These are phyloP conservation scores for Piezodorus guildinii DNA, from an alignment of 1,140 invertebrate species.

Conservation along the genomic window DNA sequence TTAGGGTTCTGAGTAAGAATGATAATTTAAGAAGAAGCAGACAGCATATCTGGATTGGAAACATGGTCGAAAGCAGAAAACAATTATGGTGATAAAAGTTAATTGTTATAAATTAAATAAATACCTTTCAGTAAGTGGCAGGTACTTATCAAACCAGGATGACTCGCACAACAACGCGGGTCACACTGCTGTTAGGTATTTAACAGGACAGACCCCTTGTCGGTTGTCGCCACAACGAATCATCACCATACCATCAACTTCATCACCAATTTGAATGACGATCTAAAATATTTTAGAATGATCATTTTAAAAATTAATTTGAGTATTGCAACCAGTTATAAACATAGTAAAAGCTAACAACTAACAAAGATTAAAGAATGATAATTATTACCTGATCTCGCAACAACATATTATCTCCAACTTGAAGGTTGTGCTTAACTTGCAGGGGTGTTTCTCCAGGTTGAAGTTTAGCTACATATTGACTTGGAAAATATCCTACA, in stretches of 20 bases:
- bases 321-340: no score
- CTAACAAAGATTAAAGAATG: not conserved
- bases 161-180: conserved; percentile 31
- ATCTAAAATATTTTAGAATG: conserved; percentile 35
- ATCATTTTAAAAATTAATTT: no score
- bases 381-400: conserved; percentile 49
- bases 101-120: no score
- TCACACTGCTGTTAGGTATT: conserved; percentile 77
- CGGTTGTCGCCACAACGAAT: conserved; percentile 79
- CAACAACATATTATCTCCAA: conserved; percentile 51
- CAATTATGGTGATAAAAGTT: no score
- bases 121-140: not conserved
- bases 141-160: conserved; percentile 10
- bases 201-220: conserved; percentile 68
- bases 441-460: conserved; percentile 80
- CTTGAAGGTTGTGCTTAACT: conserved; percentile 57
- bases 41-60: no score
- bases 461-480: conserved; percentile 81
- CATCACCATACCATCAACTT: conserved; percentile 83
- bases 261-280: conserved; percentile 67
- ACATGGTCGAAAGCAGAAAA: no score
- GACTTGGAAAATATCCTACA: conserved; percentile 88
- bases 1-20: no score
- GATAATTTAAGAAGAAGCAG: no score
- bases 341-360: no score